phyloP scores from a whole-genome alignment of 2,113 vertebrate species.

The Bombycilla garrulus region DNA sequence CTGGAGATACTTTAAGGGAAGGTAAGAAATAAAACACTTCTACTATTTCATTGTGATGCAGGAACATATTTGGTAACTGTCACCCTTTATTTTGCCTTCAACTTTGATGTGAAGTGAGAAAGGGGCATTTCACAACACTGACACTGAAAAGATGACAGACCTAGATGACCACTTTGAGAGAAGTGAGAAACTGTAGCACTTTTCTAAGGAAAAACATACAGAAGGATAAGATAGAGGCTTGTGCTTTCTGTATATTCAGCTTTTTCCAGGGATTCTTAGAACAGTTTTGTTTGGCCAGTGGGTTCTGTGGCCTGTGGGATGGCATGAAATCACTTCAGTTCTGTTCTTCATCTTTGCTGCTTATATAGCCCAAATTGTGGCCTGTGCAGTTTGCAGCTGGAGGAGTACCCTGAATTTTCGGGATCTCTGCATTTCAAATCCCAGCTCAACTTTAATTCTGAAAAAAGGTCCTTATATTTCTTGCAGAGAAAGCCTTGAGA shows the following conservation, averaged over 20 bases:
- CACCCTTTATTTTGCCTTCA: neutral
- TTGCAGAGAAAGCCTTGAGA: neutral
- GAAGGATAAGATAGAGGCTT: neutral
- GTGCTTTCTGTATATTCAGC: neutral
- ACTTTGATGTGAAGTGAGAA: neutral
- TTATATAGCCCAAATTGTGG: rapidly evolving
- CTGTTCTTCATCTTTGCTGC: neutral
- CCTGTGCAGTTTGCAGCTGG: neutral
- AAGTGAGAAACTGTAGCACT: neutral
- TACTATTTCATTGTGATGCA: neutral
- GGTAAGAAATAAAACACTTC: neutral
- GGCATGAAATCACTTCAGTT: neutral
- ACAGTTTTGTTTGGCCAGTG: neutral
- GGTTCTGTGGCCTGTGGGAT: neutral
- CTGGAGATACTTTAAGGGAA: neutral
- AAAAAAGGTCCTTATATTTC: neutral
- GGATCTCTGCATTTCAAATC: neutral
- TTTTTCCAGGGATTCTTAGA: neutral
- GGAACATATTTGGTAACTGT: neutral
- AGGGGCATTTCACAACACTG: neutral
- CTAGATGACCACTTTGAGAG: neutral
- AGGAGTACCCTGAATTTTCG: neutral
- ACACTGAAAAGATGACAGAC: neutral
- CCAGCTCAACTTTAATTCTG: neutral
- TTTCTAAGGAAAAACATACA: neutral